phyloP scores from a whole-genome alignment of 2,113 vertebrate species.

The Entomyzon cyanotis region DNA sequence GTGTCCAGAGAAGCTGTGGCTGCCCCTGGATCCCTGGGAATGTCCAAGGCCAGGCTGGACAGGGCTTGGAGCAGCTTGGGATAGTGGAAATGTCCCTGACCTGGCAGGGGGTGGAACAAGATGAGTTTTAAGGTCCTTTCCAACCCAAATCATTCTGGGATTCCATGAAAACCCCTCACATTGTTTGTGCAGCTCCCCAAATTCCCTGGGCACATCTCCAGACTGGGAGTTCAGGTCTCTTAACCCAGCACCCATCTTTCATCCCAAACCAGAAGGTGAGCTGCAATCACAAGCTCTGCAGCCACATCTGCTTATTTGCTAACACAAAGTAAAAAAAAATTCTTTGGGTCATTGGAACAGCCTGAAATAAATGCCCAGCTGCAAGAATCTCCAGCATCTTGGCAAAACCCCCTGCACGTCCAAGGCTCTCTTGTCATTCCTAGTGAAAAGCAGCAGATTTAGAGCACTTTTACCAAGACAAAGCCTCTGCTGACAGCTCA shows the following conservation, averaged over 20 bases:
- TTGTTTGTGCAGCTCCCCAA: neutral
- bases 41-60: neutral
- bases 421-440: rapidly evolving
- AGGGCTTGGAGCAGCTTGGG: neutral
- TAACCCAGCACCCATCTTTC: neutral
- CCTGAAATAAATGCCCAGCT: neutral
- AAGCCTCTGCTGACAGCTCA: neutral
- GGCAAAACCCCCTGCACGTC: rapidly evolving
- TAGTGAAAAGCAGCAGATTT: neutral
- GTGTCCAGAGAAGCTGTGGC: neutral
- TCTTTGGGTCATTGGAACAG: neutral
- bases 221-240: neutral
- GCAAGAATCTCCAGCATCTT: rapidly evolving
- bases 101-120: neutral
- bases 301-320: neutral
- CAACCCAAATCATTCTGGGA: neutral
- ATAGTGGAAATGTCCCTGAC: neutral
- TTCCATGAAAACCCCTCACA: neutral
- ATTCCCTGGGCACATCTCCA: neutral
- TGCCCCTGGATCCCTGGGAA: neutral
- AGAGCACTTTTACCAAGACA: rapidly evolving
- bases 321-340: neutral
- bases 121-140: neutral
- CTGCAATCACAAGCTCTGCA: neutral
- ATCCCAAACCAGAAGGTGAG: neutral